Percentiles rank a stretch among this genome's conserved stretches.
Evolutionary conservation across 2,888 invertebrate species (phyloP).

Genomic region (Thereva nobilitata): DNA sequence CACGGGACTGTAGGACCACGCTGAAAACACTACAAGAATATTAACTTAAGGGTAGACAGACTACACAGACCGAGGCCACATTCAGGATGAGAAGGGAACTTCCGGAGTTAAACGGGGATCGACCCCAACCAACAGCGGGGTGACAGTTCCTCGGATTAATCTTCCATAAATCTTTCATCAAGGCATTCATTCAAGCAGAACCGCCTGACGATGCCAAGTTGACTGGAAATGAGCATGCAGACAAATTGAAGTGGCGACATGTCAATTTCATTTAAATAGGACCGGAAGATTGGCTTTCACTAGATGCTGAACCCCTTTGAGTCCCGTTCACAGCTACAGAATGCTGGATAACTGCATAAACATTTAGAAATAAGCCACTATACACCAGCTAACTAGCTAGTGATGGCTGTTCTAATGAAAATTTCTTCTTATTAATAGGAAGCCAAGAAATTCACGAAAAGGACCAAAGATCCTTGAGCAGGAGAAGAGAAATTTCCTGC

Average conservation of each 20-base stretch:
- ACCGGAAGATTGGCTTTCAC: conserved; percentile 17
- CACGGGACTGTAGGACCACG: conserved; percentile 5
- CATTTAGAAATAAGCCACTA: background rate
- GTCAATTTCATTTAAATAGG: conserved; percentile 36
- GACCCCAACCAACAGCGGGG: background rate
- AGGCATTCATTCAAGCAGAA: conserved; percentile 27
- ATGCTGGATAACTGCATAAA: background rate
- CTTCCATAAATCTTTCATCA: conserved; percentile 27
- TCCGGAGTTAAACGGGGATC: conserved; percentile 3
- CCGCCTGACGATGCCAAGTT: conserved; percentile 17
- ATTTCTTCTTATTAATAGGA: conserved; percentile 30
- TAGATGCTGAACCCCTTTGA: too few species aligned
- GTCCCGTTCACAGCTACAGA: too few species aligned
- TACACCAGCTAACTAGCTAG: too few species aligned
- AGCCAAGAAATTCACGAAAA: conserved; percentile 30
- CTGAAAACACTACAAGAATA: conserved; percentile 10
- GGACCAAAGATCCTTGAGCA: conserved; percentile 14
- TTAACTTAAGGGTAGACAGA: too few species aligned
- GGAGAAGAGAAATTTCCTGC: conserved; percentile 1
- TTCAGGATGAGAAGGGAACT: background rate
- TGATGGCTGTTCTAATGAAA: conserved; percentile 25
- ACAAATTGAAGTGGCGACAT: conserved; percentile 38
- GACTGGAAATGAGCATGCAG: conserved; percentile 26
- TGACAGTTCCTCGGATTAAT: conserved; percentile 27
- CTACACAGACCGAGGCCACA: background rate